Evolutionary conservation across 1,140 invertebrate species (phyloP).

Genomic region (Cardiocondyla obscurior): DNA sequence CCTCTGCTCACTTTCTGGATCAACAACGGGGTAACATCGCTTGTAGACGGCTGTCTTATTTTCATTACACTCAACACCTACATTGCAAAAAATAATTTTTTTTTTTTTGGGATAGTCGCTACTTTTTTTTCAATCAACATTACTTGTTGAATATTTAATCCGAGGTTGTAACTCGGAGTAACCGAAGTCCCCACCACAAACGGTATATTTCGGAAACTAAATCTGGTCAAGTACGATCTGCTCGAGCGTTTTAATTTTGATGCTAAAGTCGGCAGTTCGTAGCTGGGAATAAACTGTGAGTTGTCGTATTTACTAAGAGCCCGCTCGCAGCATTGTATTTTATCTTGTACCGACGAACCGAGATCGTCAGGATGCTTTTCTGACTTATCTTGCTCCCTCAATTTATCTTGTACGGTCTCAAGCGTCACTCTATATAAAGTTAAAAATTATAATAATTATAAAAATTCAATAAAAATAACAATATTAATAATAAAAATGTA

Average conservation of each 20-base stretch:
- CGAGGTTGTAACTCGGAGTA: slow-evolving; percentile 84
- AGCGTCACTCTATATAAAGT: neutral
- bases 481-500: neutral
- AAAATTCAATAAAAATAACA: neutral
- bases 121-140: neutral
- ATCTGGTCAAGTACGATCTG: slow-evolving; percentile 81
- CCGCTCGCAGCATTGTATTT: slow-evolving; percentile 22
- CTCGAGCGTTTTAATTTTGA: slow-evolving; percentile 84
- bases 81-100: neutral
- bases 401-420: neutral
- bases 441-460: neutral
- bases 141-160: slow-evolving; percentile 85
- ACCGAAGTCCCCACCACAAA: slow-evolving; percentile 85
- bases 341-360: neutral
- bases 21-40: slow-evolving; percentile 65
- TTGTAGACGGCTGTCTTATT: slow-evolving; percentile 77
- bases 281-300: slow-evolving; percentile 74
- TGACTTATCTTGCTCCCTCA: neutral
- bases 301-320: slow-evolving; percentile 42
- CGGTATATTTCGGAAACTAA: slow-evolving; percentile 84
- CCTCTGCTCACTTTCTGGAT: slow-evolving; percentile 78
- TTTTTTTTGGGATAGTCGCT: neutral
- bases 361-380: neutral
- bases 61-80: slow-evolving; percentile 84
- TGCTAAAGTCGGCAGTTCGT: slow-evolving; percentile 83